A percentile compares a stretch with the other conserved stretches of the same genome.
Evolutionary conservation across 2,888 invertebrate species (phyloP).

Genomic region (Acrobasis repandana): DNA sequence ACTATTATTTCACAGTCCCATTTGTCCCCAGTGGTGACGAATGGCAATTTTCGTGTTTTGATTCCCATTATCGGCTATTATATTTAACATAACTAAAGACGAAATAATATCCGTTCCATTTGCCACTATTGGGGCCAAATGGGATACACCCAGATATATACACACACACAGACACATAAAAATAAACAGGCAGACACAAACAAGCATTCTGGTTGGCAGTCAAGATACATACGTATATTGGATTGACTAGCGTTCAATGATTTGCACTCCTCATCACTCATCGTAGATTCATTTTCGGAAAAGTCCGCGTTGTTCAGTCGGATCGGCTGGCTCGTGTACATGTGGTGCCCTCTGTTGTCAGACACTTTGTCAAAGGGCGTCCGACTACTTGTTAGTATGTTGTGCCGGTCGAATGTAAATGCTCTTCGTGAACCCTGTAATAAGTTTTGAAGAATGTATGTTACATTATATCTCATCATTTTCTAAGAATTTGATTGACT

Average conservation of each 20-base stretch:
- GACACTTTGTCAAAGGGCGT: conserved; percentile 44
- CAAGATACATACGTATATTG: conserved; percentile 57
- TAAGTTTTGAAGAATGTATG: conserved; percentile 26
- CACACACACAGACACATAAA: too few species aligned
- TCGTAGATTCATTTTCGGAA: conserved; percentile 71
- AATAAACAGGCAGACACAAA: too few species aligned
- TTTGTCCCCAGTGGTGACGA: too few species aligned
- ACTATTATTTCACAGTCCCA: too few species aligned
- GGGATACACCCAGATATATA: too few species aligned
- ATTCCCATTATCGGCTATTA: too few species aligned
- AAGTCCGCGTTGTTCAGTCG: conserved; percentile 54
- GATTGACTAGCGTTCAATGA: conserved; percentile 67
- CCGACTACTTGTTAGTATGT: conserved; percentile 55
- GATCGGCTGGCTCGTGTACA: conserved; percentile 61
- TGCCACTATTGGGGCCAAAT: too few species aligned
- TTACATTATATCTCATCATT: background rate
- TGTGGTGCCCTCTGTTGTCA: conserved; percentile 43
- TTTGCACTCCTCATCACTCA: conserved; percentile 70
- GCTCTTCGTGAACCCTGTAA: conserved; percentile 58
- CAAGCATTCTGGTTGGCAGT: too few species aligned
- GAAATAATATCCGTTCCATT: too few species aligned
- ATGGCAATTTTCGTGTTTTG: too few species aligned
- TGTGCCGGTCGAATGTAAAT: conserved; percentile 62
- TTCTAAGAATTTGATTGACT: too few species aligned
- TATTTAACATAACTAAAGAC: too few species aligned